Evolutionary conservation across 2,113 vertebrate species (phyloP), one percentile per base, ranked within the genome.

Genomic region (Pongo abelii): DNA sequence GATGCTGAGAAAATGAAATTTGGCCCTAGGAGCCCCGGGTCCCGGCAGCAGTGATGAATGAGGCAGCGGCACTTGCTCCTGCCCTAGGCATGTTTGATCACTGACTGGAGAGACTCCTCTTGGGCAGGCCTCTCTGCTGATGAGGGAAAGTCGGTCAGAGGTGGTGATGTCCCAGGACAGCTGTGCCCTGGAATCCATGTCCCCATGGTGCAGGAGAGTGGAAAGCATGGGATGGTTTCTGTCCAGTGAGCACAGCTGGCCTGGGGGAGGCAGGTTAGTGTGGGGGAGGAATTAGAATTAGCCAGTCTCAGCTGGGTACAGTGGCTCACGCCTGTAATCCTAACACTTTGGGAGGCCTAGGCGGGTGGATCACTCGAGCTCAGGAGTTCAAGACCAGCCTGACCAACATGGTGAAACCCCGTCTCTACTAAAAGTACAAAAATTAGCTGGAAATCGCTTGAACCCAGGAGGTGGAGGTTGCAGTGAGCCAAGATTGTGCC

Each of bases 31-130:
- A 74, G 46, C 35, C 61, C 13, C 8, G 4, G 46, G 46, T 30
- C 50, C 9, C 22, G 30, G 32, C 48, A 3, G 35, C 43, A 5
- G 84, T n/a, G 88, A 79, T 50, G 74, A 14, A 35, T 30, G 70
- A 14, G 84, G 12, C 43, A 10, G 5, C 1, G 13, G 14, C 20
- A 1, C 27, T 77, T 0, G 95, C 98, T 97, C 93, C 32, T 93
- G 84, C 81, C 7, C 57, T 61, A 32, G 93, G 55, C 85, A 30
- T 67, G 25, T 77, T 70, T 95, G 97, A 98, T 97, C 94, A 0
- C 1, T 55, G 48, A 23, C 32, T 12, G 0, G 52, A 59, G 84
- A 67, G 94, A 74, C 35, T 84, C 77, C 43, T 61, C 61, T 78
- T 74, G 64, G 84, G 43, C 38, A 17, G 80, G 14, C n/a, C 30